Evolutionary conservation across 2,113 vertebrate species (phyloP).

Genomic region (Mirounga angustirostris): DNA sequence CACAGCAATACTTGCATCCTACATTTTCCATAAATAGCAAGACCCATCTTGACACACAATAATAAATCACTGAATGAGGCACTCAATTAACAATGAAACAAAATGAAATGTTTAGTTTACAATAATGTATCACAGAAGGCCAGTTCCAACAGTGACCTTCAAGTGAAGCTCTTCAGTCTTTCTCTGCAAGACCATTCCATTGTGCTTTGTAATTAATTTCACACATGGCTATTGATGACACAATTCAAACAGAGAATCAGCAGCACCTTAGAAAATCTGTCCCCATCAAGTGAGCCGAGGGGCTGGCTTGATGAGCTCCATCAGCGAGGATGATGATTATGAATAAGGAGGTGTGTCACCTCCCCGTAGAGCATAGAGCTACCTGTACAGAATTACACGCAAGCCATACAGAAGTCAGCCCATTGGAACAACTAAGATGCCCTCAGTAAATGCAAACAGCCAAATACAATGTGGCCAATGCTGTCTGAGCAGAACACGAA

Average conservation of each 20-base stretch:
- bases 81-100: slow-evolving; percentile 70
- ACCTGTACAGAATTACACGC: slow-evolving; percentile 45
- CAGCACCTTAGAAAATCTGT: slow-evolving; percentile 58
- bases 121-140: slow-evolving; percentile 64
- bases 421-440: slow-evolving; percentile 41
- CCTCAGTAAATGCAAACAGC: slow-evolving; percentile 41
- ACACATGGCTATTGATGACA: slow-evolving; percentile 72
- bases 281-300: slow-evolving; percentile 53
- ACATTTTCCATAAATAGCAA: slow-evolving; percentile 62
- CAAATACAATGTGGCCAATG: neutral
- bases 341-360: slow-evolving; percentile 65
- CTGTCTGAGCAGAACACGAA: neutral
- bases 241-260: slow-evolving; percentile 70
- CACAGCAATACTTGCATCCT: neutral
- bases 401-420: neutral
- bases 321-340: slow-evolving; percentile 70
- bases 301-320: slow-evolving; percentile 65
- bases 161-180: slow-evolving; percentile 59
- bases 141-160: slow-evolving; percentile 75
- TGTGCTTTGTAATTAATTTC: slow-evolving; percentile 77
- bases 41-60: slow-evolving; percentile 34
- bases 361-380: slow-evolving; percentile 30
- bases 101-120: slow-evolving; percentile 71
- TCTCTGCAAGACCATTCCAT: slow-evolving; percentile 57
- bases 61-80: slow-evolving; percentile 45